Evolutionary conservation across 2,113 vertebrate species (phyloP), one percentile per base, ranked within the genome.

Genomic region (Sarotherodon lohbergeri): DNA sequence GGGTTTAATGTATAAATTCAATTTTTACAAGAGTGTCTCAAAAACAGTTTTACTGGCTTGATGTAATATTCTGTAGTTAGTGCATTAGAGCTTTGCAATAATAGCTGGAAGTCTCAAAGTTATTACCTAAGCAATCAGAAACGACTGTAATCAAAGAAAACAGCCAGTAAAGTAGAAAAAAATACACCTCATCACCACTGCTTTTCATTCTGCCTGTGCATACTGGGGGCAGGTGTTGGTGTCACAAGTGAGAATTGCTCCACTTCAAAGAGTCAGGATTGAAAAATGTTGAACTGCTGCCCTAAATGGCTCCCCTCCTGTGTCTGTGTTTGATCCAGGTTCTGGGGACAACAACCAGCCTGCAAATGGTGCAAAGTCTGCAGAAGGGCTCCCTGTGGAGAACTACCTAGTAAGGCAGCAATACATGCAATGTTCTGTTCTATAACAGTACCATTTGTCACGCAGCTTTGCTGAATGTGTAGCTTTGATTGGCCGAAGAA

Each of bases 321-420:
- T 88, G 41, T 89, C 9, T 93, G 27, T 90, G 27, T 83, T 80
- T 63, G 54, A 55, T 4, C 46, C 86, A 91, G 91, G 39, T 81
- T 61, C 63, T 84, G 86, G 43, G 54, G 86, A 87, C 61, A 90
- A 34, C 24, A 88, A 29, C 32, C 76, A 66, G 81, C 57, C 88
- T 76, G 57, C 32, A 52, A 59, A 90, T 16, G 80, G 56, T 29
- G 83, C 82, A 41, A 87, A 66, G 9, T 52, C 89, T 86, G 68
- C 88, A 79, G 84, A 91, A 41, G 76, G 50, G 9, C 83, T 57
- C 48, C 76, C 90, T 55, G 87, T 43, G 78, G 90, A 89, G 81
- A 68, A 73, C 29, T 89, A 87, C 52, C 88, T 59, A 90, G 95
- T 96, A 84, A 92, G 83, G 66, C 24, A n/a, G 9, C 29, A 54